These are phyloP conservation scores for Sebastes ruberrimus DNA, from an alignment of 2,797 vertebrate species.

Conservation along the genomic window DNA sequence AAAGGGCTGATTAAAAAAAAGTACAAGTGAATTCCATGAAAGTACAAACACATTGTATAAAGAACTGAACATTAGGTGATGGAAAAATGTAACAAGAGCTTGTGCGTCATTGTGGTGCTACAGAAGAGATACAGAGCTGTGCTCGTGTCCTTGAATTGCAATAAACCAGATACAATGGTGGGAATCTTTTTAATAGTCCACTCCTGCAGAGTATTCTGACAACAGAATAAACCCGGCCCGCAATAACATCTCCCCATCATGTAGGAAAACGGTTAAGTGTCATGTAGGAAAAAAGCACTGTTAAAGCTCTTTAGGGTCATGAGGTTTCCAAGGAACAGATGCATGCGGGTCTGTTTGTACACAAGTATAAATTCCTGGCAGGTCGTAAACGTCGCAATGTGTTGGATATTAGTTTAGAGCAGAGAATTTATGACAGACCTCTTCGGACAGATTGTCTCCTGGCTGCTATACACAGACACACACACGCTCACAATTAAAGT, in stretches of 20 bases:
- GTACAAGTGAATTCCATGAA: neutral
- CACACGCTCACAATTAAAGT: neutral
- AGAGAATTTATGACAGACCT: slow-evolving; percentile 65
- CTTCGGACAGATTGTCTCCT: slow-evolving; percentile 10
- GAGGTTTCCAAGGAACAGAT: slow-evolving; percentile 63
- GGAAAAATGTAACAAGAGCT: slow-evolving; percentile 20
- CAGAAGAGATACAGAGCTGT: neutral
- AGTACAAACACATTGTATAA: neutral
- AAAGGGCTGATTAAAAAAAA: neutral
- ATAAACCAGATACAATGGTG: neutral
- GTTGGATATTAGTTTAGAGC: slow-evolving; percentile 45
- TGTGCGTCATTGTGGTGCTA: slow-evolving; percentile 9
- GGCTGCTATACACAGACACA: neutral
- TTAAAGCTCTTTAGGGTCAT: slow-evolving; percentile 44
- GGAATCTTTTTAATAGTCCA: slow-evolving; percentile 8
- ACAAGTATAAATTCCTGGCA: slow-evolving; percentile 13
- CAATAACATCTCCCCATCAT: slow-evolving; percentile 11
- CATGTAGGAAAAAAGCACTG: slow-evolving; percentile 33
- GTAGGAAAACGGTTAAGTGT: slow-evolving; percentile 47
- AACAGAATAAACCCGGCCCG: neutral
- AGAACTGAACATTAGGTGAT: neutral
- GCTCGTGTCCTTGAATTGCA: neutral
- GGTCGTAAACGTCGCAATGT: slow-evolving; percentile 68
- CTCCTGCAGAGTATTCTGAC: slow-evolving; percentile 16
- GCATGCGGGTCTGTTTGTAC: slow-evolving; percentile 43